Evolutionary conservation across 2,797 vertebrate genomes (phyloP).

Genomic region (Lindbergichthys nudifrons): DNA sequence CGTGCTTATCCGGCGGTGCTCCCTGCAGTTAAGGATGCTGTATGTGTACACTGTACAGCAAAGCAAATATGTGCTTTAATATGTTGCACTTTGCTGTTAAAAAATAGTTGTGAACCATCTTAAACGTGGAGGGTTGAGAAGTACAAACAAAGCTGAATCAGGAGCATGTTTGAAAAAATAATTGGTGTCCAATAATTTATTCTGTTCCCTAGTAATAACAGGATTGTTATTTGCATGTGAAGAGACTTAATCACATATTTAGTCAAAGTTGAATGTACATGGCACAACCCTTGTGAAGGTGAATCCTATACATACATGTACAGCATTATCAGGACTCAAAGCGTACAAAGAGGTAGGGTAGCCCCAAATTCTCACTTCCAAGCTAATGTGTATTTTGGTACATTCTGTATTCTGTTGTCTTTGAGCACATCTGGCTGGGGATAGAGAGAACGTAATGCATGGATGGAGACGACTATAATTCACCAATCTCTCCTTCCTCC

Average conservation of each 20-base stretch:
- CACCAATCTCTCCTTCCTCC: conserved; percentile 84
- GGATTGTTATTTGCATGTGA: conserved; percentile 26
- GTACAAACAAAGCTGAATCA: conserved; percentile 27
- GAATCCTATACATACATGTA: conserved; percentile 43
- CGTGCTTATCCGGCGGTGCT: neutral
- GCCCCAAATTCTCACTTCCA: conserved; percentile 42
- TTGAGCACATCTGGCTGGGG: conserved; percentile 85
- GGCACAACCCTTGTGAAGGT: conserved; percentile 22
- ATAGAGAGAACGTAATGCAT: conserved; percentile 84
- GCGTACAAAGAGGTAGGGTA: conserved; percentile 55
- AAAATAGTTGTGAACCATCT: conserved; percentile 18
- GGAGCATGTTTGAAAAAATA: conserved; percentile 36
- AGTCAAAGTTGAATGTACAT: conserved; percentile 36
- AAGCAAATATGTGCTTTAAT: conserved; percentile 11
- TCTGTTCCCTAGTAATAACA: conserved; percentile 36
- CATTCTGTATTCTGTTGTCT: conserved; percentile 80
- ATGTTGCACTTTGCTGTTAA: neutral
- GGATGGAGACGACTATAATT: conserved; percentile 88
- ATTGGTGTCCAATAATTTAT: conserved; percentile 22
- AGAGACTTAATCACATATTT: conserved; percentile 36
- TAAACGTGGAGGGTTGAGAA: conserved; percentile 27
- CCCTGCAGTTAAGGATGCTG: conserved; percentile 2
- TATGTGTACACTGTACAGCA: neutral
- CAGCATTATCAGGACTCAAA: conserved; percentile 30
- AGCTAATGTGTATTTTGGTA: conserved; percentile 76